Evolutionary conservation across 23 tunicate genomes (phyloP).

Genomic region (Ascidia mentula): DNA sequence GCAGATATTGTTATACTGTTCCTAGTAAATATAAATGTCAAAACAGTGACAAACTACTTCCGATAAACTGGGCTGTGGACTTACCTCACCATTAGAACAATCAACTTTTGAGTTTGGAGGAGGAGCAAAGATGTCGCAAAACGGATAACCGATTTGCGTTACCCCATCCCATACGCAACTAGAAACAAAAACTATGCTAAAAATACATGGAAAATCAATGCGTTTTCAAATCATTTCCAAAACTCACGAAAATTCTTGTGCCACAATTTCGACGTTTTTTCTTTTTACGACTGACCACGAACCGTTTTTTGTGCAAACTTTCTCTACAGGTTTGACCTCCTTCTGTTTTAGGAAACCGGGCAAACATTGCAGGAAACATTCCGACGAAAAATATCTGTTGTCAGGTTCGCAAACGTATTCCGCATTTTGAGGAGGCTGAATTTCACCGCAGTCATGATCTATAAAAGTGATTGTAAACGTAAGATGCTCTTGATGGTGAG

Average conservation of each 20-base stretch:
- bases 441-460: conserved; percentile 2
- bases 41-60: not conserved
- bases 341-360: not conserved
- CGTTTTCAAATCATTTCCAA: not conserved
- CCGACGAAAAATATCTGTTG: not conserved
- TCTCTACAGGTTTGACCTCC: not conserved
- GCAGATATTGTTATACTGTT: no score
- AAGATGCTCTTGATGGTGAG: no score
- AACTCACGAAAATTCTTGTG: not conserved
- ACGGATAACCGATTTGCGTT: not conserved
- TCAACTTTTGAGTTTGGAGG: not conserved
- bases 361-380: not conserved
- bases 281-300: not conserved
- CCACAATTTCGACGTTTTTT: not conserved
- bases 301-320: not conserved
- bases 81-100: not conserved
- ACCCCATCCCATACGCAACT: not conserved
- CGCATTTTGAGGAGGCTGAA: not conserved
- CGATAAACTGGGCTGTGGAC: not conserved
- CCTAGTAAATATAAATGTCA: no score
- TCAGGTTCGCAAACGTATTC: conserved; percentile 2
- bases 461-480: no score
- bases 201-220: not conserved
- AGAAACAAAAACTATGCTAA: not conserved
- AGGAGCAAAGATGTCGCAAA: not conserved